Conservation (phyloP, 2,113 vertebrate genomes). For the Dissostichus mawsoni region DNA sequence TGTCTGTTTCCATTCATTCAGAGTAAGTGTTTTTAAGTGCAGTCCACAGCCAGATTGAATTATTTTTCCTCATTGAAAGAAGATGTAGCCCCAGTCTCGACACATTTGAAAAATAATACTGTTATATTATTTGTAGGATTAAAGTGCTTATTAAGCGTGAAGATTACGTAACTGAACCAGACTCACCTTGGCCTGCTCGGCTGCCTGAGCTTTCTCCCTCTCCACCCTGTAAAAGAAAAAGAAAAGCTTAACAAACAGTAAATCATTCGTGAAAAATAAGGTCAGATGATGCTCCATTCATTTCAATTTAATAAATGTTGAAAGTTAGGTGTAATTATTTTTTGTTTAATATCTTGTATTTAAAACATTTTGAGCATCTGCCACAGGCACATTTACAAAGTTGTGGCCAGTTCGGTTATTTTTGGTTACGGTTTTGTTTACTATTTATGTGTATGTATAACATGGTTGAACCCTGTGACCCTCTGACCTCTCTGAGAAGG, state of each 20-base stretch:
- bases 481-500: conserved; percentile 95
- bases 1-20: neutral
- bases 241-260: neutral
- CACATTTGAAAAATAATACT: neutral
- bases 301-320: neutral
- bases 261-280: neutral
- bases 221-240: conserved; percentile 89
- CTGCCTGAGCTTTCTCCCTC: conserved; percentile 97
- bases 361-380: neutral
- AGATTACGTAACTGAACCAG: neutral
- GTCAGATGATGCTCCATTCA: neutral
- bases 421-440: no score
- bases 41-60: no score
- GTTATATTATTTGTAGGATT: neutral
- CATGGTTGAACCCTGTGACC: neutral
- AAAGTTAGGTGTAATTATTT: neutral
- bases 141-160: neutral
- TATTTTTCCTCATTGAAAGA: neutral
- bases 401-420: no score
- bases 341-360: neutral
- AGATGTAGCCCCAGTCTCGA: no score
- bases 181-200: conserved; percentile 95
- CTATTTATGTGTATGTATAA: neutral
- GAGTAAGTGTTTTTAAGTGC: neutral
- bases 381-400: neutral